Evolutionary conservation across 2,113 vertebrate species (phyloP).

Genomic region (Malurus melanocephalus): DNA sequence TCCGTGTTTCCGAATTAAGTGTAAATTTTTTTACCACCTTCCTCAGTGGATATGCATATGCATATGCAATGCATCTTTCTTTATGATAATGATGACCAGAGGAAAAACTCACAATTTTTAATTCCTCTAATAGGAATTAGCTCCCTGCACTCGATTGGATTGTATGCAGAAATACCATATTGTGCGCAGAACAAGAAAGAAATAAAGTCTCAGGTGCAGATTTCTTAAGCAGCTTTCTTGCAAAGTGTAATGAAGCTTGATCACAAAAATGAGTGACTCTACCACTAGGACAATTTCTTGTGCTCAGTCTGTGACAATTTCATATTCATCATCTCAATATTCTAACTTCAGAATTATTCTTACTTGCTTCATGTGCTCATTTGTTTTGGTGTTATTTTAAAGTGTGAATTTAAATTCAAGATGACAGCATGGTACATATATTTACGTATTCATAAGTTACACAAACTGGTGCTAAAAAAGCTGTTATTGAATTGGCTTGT

Average conservation of each 20-base stretch:
- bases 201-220: not conserved
- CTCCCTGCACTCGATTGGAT: not conserved
- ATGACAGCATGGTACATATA: not conserved
- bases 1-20: not conserved
- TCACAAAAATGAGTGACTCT: not conserved
- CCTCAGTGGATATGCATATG: not conserved
- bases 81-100: not conserved
- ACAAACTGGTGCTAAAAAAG: conserved; percentile 8
- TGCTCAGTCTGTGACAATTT: not conserved
- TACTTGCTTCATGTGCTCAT: not conserved
- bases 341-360: not conserved
- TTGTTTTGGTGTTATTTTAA: conserved; percentile 8
- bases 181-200: not conserved
- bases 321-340: not conserved
- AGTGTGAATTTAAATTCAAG: not conserved
- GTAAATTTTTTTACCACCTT: not conserved
- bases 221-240: not conserved
- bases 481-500: not conserved
- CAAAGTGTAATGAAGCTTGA: not conserved
- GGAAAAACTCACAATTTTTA: not conserved
- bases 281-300: not conserved
- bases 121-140: not conserved
- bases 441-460: not conserved
- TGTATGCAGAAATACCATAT: not conserved
- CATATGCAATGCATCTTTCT: not conserved